Evolutionary conservation across 2,797 vertebrate genomes (phyloP), one percentile per base, ranked within the genome.

Genomic region (Peromyscus attwateri): DNA sequence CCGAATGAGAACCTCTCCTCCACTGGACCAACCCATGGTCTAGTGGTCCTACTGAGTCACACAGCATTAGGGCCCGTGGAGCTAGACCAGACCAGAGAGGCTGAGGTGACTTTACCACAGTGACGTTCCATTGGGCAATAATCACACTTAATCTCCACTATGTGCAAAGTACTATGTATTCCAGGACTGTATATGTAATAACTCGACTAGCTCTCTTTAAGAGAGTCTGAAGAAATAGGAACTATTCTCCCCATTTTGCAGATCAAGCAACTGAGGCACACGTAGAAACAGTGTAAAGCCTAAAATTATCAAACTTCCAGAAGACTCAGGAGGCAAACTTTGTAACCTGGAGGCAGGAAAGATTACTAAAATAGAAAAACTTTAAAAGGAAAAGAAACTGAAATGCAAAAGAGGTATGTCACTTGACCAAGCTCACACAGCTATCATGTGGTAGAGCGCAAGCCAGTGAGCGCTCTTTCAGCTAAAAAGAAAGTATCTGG

Each of bases 251-350:
- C 85, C 46, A n/a, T 70, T 77, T 84, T 70, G 21, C 76, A 43
- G 40, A 70, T 12, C 10, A 96, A 85, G 76, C 91, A 88, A 94
- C 52, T 17, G 73, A 64, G 40, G 40, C 31, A 64, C 52, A 49
- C 21, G 34, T 62, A n/a, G 55, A 89, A 62, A 76, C 11, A 46
- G 29, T 34, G 29, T 62, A 76, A 64, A 62, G n/a, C 52, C 55
- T 46, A 76, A 46, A 62, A 46, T 4, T 19, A 34, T 76, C 71
- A 46, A 34, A 46, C 55, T 89, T 89, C 55, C 60, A 76, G 87
- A 75, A 40, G 17, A 88, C 5, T 12, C 9, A 40, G 3, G 27
- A 75, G 52, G 34, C 70, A 60, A 89, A 31, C n/a, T 23, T 60
- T 75, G 52, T 9, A 12, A 60, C 52, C 55, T 13, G 6, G 37